Percentiles rank a stretch among this genome's conserved stretches.
Conservation (phyloP, 2,797 vertebrate species). For the Smutsia gigantea region DNA sequence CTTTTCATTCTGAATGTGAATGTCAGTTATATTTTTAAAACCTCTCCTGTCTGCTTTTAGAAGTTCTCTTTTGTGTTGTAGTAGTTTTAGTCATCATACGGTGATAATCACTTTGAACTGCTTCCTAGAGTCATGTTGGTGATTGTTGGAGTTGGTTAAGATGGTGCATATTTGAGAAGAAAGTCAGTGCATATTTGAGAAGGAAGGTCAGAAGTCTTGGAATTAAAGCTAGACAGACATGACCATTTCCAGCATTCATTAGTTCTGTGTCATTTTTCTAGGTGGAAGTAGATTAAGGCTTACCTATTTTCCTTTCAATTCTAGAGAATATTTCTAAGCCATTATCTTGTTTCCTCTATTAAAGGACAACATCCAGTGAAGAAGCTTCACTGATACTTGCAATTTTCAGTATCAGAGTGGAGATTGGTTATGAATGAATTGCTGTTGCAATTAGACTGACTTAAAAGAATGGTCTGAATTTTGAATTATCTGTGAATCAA, state of each 20-base stretch:
- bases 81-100: background rate
- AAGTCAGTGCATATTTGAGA: background rate
- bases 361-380: slow-evolving; percentile 46
- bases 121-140: background rate
- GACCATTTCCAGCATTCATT: background rate
- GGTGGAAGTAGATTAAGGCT: slow-evolving; percentile 49
- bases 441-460: background rate
- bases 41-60: background rate
- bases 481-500: background rate
- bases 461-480: background rate
- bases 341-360: slow-evolving; percentile 59
- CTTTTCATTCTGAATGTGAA: background rate
- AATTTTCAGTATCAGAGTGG: background rate
- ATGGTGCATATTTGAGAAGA: background rate
- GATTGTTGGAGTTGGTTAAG: background rate
- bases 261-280: background rate
- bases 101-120: background rate
- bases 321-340: slow-evolving; percentile 62
- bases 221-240: background rate
- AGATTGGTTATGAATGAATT: background rate
- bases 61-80: background rate
- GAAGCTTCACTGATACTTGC: slow-evolving; percentile 61
- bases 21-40: background rate
- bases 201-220: background rate
- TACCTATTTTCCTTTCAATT: slow-evolving; percentile 69